Percentiles rank a stretch among this genome's conserved stretches.
phyloP scores from a whole-genome alignment of 1,140 invertebrate genomes.

The Pseudoatta argentina region DNA sequence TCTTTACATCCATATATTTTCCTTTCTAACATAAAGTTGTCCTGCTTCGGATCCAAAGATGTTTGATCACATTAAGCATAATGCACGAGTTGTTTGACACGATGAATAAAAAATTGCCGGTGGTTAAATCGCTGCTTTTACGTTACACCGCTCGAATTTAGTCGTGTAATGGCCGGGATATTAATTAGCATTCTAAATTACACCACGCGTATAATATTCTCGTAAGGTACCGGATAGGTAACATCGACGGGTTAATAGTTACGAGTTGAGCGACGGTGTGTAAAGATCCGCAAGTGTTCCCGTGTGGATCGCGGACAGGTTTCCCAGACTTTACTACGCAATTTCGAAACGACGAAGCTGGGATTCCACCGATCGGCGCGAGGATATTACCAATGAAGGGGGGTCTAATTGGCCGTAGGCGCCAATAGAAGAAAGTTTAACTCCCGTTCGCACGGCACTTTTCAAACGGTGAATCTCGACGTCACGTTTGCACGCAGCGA shows the following conservation, averaged over 20 bases:
- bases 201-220: conserved; percentile 30
- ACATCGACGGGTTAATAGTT: conserved; percentile 32
- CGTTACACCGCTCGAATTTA: conserved; percentile 21
- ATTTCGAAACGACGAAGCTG: conserved; percentile 4
- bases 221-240: conserved; percentile 29
- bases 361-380: conserved; percentile 3
- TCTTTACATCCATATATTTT: too few relatives aligned
- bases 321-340: conserved; percentile 21
- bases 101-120: conserved; percentile 1
- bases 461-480: not conserved
- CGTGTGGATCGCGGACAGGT: not conserved
- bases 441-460: conserved; percentile 13
- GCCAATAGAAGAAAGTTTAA: conserved; percentile 18
- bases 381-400: conserved; percentile 14
- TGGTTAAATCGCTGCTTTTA: not conserved
- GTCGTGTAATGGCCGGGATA: not conserved
- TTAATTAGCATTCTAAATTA: conserved; percentile 49
- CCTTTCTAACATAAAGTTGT: too few relatives aligned
- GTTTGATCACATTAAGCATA: not conserved
- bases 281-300: conserved; percentile 4
- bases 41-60: too few relatives aligned
- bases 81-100: not conserved
- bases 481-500: not conserved
- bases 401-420: conserved; percentile 26
- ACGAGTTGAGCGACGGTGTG: not conserved